A percentile compares a stretch with the other conserved stretches of the same genome.
Evolutionary conservation across 2,113 vertebrate species (phyloP).

Genomic region (Anolis sagrei): DNA sequence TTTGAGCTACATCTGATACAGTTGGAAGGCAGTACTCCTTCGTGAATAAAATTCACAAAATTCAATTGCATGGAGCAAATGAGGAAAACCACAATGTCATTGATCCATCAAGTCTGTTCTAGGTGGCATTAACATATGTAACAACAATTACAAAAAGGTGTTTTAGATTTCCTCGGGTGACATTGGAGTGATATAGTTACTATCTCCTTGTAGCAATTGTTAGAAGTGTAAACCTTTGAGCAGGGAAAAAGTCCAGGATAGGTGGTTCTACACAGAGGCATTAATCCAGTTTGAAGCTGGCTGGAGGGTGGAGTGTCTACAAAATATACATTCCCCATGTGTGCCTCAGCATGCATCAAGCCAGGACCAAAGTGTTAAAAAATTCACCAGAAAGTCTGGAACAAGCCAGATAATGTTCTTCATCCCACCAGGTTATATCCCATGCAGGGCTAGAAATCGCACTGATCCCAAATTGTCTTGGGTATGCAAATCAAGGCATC

Average conservation of each 20-base stretch:
- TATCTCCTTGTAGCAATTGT: neutral
- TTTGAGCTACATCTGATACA: neutral
- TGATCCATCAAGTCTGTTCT: conserved; percentile 31
- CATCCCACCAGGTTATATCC: too few relatives aligned
- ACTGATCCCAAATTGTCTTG: too few relatives aligned
- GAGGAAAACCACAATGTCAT: accelerated
- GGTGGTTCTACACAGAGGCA: too few relatives aligned
- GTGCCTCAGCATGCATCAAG: too few relatives aligned
- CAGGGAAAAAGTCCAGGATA: neutral
- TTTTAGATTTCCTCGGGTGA: neutral
- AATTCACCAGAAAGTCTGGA: too few relatives aligned
- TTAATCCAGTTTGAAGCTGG: too few relatives aligned
- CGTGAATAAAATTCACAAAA: accelerated
- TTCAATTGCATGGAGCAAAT: neutral
- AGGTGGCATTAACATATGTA: conserved; percentile 61
- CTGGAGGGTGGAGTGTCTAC: too few relatives aligned
- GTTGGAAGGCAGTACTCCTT: neutral
- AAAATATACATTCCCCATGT: too few relatives aligned
- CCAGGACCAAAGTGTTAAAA: too few relatives aligned
- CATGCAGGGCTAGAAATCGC: too few relatives aligned
- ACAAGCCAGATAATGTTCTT: too few relatives aligned
- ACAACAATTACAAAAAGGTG: neutral
- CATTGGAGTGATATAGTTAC: neutral
- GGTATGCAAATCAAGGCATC: too few relatives aligned
- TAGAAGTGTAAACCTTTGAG: conserved; percentile 12